Base-by-base conservation (phyloP, 2,888 invertebrate species). In the Eledona agricola region DNA sequence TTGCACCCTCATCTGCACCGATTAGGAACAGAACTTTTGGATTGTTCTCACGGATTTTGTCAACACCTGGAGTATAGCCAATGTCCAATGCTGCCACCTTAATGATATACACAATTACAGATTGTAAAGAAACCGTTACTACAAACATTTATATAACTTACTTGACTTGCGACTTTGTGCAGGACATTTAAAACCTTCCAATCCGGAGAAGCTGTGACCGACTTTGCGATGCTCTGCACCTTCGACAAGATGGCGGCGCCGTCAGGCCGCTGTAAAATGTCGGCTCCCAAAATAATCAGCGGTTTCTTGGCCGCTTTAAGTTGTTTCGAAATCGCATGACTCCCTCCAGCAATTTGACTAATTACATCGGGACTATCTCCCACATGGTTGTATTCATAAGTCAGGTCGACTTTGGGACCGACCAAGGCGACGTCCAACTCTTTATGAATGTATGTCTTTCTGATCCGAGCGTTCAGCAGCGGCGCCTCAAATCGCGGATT, bases 401-500 rank as follows among this genome's bases (percentile, higher is more conserved):
- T 92, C 47, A 99, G 81, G 77, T 99, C 95, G 3, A 98, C 85
- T 70, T 91, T 81, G 0, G 95, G 89, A 4, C 99, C 99, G 65
- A 99, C 83, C 20, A 93, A 77, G 0, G 90, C 97, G 26, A 99
- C 80, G 56, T 87, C 82, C 9, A 91, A 82, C 73, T 98, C 96
- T 74, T 93, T 93, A 73, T 97, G 94, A n/a, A 98, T 81, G 79
- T 90, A 98, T 51, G 90, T 87, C 78, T 99, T 99, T 52, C 99
- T 86, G 58, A 99, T 86, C 66, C 99, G 86, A 0, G 98, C 90
- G 78, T 99, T 99, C 51, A 99, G 80, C 16, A 99, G 79, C 1
- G 99, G 97, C 23, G 99, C 98, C 79, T 99, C 99, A 75, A 91
- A 95, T 38, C 99, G 85, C 0, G 96, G 93, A 81, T 99, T 99